These are phyloP conservation scores for Drosophila ficusphila DNA, from an alignment of 1,140 invertebrate genomes.

Conservation along the genomic window DNA sequence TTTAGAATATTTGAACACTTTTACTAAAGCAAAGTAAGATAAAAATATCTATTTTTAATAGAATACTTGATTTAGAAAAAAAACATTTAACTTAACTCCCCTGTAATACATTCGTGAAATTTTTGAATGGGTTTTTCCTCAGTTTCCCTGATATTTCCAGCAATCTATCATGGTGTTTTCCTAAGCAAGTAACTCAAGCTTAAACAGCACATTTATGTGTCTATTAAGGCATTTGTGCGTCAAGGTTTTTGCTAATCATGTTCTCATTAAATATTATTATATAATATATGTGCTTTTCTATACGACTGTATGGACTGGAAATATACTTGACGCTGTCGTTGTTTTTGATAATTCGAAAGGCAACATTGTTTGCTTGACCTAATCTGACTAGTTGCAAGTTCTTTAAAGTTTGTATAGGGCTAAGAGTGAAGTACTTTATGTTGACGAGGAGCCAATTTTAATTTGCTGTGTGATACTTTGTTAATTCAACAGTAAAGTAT, in stretches of 20 bases:
- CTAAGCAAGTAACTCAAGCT: not conserved
- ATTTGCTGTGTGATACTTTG: no score
- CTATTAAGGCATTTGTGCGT: slow-evolving; percentile 20
- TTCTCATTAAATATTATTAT: slow-evolving; percentile 65
- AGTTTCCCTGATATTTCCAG: slow-evolving; percentile 18
- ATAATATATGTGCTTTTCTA: slow-evolving; percentile 24
- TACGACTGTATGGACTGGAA: slow-evolving; percentile 40
- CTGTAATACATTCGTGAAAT: not conserved
- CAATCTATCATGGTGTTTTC: not conserved
- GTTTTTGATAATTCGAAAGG: slow-evolving; percentile 28
- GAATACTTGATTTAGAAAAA: not conserved
- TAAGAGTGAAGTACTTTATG: not conserved
- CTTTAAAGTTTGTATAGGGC: not conserved
- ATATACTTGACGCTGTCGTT: slow-evolving; percentile 32
- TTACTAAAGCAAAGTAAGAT: no score
- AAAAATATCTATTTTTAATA: no score
- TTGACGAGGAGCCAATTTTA: no score
- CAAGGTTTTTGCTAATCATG: slow-evolving; percentile 73
- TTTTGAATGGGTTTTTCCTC: slow-evolving; percentile 8
- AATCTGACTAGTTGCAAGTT: slow-evolving; percentile 34
- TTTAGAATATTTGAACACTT: no score
- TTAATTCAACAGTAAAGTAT: no score
- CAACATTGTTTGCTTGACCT: slow-evolving; percentile 41
- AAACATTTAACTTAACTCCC: no score
- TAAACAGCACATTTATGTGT: slow-evolving; percentile 17